These are phyloP conservation scores for Porphyrio hochstetteri DNA, from an alignment of 2,113 vertebrate species.

Conservation along the genomic window DNA sequence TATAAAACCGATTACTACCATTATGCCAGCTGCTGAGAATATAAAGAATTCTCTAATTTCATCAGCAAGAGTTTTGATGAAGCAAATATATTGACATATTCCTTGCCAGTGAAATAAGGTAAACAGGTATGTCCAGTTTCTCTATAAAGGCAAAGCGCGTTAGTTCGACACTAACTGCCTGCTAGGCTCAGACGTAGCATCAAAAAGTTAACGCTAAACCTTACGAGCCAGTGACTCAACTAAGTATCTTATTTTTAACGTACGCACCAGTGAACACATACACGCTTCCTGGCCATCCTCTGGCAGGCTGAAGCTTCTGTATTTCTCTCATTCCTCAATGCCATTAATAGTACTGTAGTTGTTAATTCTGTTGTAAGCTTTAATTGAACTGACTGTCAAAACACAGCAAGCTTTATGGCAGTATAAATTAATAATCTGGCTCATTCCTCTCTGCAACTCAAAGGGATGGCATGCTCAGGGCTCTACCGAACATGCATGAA, in stretches of 20 bases:
- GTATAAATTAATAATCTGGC: not conserved
- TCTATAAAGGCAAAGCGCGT: not conserved
- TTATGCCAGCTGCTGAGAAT: not conserved
- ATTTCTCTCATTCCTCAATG: not conserved
- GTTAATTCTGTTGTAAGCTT: conserved; percentile 8
- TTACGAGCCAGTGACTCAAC: not conserved
- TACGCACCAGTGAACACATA: not conserved
- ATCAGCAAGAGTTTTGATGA: not conserved
- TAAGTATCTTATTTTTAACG: not conserved
- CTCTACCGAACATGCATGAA: not conserved
- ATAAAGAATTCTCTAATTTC: not conserved
- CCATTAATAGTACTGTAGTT: not conserved
- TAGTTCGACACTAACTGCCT: conserved; percentile 15
- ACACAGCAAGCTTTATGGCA: not conserved
- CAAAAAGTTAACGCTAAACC: conserved; percentile 1
- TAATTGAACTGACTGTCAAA: conserved; percentile 52
- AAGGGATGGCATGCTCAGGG: not conserved
- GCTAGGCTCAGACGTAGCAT: not conserved
- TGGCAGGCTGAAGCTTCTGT: not conserved
- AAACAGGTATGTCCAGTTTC: conserved; percentile 68
- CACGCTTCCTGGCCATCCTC: not conserved
- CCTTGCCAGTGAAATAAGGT: conserved; percentile 9
- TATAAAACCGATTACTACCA: not conserved
- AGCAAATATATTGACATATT: conserved; percentile 13
- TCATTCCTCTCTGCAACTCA: not conserved